Evolutionary conservation across 2,113 vertebrate genomes (phyloP).

Genomic region (Gallinago jamesoni): DNA sequence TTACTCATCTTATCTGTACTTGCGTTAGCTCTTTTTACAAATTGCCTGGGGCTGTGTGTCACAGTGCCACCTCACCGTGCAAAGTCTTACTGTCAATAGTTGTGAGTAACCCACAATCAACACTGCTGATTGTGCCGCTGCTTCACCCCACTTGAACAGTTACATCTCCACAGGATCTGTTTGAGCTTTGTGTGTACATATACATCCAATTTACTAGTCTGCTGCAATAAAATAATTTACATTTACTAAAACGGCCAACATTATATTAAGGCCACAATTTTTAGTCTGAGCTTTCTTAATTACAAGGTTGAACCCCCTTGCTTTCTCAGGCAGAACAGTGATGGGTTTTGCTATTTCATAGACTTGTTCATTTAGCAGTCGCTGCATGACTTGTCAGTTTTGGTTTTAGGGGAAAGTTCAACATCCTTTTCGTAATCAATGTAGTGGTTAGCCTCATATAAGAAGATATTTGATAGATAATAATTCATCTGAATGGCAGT

Average conservation of each 20-base stretch:
- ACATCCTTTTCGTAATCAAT: background rate
- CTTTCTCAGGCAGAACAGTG: background rate
- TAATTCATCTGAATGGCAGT: background rate
- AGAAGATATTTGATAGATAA: background rate
- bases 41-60: background rate
- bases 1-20: background rate
- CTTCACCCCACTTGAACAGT: background rate
- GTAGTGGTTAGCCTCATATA: background rate
- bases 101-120: background rate
- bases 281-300: background rate
- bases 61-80: background rate
- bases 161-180: background rate
- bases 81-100: background rate
- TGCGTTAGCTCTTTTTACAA: background rate
- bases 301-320: background rate
- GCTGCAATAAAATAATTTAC: background rate
- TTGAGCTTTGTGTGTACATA: no score
- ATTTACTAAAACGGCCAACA: background rate
- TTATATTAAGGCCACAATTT: background rate
- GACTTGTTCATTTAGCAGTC: background rate
- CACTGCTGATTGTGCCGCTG: background rate
- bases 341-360: background rate
- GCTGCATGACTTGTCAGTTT: background rate
- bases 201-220: background rate
- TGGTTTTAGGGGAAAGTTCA: background rate